Evolutionary conservation across 2,888 invertebrate genomes (phyloP), one percentile per base, ranked within the genome.

Genomic region (Galeruca laticollis): DNA sequence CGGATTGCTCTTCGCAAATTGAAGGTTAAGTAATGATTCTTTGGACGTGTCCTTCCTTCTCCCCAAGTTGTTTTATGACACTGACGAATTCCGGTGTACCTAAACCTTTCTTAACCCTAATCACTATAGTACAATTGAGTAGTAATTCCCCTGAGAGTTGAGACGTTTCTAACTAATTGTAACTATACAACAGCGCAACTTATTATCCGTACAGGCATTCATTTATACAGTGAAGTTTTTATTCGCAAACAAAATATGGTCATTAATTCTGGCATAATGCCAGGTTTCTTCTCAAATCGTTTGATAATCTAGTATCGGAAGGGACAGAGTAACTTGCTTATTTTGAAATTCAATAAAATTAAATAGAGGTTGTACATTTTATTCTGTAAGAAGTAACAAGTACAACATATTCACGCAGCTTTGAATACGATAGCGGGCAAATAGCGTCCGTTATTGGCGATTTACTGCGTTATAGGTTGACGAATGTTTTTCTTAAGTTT

Each of bases 91-190:
- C 18, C 35, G 18, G 15, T 31, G 40, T 31, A 35, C 35, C 37
- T 18, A 52, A 62, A 54, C 54, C 64, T 43, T 40, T 43, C 56
- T 54, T 43, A 20, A 56, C 64, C 56, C 64, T 56, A 64, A 64
- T 64, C 61, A 61, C 61, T 51, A 51, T 18, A 40, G 56, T 63
- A 63, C 63, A 63, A 63, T 63, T 63, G 37, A 40, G 15, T 47
- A 31, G 56, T 54, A 64, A 64, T 64, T 56, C 54, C 64, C 18
- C n/a, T 18, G 51, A 40, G 37, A 63, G 21, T 63, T 49, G 63
- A 63, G 56, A 64, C 26, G 40, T 56, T 61, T 49, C 49, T 51
- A 49, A 61, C 18, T 33, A 35, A 61, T 61, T 61, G 13, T 31
- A 26, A 26, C 15, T 54, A 21, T 26, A 15, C 15, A 47, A n/a